Percentiles rank a stretch among this genome's conserved stretches.
These are phyloP conservation scores for Drosophila malerkotliana DNA, from an alignment of 1,140 invertebrate species.

Conservation along the genomic window DNA sequence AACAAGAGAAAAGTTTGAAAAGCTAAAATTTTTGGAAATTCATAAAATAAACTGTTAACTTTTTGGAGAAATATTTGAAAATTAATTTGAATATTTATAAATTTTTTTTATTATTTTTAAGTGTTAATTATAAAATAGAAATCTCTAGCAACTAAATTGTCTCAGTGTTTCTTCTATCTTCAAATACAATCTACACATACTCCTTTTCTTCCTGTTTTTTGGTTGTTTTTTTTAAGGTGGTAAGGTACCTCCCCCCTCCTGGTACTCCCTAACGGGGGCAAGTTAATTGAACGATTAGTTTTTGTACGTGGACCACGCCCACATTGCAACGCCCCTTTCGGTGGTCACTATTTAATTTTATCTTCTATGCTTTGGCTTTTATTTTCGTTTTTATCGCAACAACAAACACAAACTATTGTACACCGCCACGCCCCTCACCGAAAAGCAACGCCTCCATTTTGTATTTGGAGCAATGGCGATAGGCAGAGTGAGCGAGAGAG, in stretches of 20 bases:
- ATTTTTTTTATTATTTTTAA: no score
- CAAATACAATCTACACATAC: conserved; percentile 26
- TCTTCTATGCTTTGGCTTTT: conserved; percentile 66
- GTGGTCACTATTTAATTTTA: conserved; percentile 77
- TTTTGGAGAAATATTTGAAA: no score
- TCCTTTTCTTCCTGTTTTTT: not conserved
- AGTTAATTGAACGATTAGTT: conserved; percentile 81
- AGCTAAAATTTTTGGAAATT: no score
- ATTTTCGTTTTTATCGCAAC: conserved; percentile 67
- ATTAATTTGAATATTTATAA: no score
- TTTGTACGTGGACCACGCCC: conserved; percentile 62
- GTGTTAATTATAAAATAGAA: no score
- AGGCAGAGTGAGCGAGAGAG: not conserved
- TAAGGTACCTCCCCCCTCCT: not conserved
- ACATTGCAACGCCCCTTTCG: conserved; percentile 16
- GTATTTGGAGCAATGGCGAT: not conserved
- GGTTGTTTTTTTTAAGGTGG: not conserved
- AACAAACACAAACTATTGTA: conserved; percentile 65
- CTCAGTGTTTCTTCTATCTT: conserved; percentile 6
- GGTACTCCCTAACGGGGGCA: conserved; percentile 3
- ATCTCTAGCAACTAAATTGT: not conserved
- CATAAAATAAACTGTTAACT: no score
- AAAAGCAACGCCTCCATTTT: not conserved
- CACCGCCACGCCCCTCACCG: conserved; percentile 30
- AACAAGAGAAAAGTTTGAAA: not conserved